phyloP scores from a whole-genome alignment of 2,797 vertebrate species.

The Gobio occitaniae region DNA sequence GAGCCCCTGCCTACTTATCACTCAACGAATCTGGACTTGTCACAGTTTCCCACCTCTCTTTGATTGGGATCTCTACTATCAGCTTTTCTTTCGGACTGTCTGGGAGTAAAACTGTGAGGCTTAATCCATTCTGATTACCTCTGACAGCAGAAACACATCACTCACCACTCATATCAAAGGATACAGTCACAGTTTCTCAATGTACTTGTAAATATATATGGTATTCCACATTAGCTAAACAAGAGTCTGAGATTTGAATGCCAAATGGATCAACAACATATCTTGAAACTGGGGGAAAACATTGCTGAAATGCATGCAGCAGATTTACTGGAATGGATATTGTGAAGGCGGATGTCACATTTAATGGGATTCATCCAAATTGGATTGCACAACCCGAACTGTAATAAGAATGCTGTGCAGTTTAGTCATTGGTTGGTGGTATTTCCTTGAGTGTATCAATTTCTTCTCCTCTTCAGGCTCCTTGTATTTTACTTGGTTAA shows the following conservation, averaged over 20 bases:
- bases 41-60: constrained; percentile 46
- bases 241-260: not conserved
- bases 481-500: constrained; percentile 25
- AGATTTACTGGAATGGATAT: constrained; percentile 36
- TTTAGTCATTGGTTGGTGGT: constrained; percentile 11
- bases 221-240: not conserved
- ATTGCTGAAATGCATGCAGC: constrained; percentile 22
- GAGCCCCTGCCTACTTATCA: constrained; percentile 54
- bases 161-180: constrained; percentile 21
- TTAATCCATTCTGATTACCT: constrained; percentile 69
- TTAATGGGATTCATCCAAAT: constrained; percentile 46
- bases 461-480: constrained; percentile 20
- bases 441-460: constrained; percentile 29
- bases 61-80: constrained; percentile 63
- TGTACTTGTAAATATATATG: constrained; percentile 31
- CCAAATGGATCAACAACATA: constrained; percentile 9
- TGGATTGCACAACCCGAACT: constrained; percentile 39
- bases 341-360: constrained; percentile 47
- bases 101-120: constrained; percentile 62
- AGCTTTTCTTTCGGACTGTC: constrained; percentile 53
- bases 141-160: constrained; percentile 60
- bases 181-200: not conserved
- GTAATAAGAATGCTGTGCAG: constrained; percentile 11
- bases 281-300: constrained; percentile 2
- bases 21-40: constrained; percentile 52